A percentile compares a stretch with the other conserved stretches of the same genome.
These are phyloP conservation scores for Diplazon laetatorius DNA, from an alignment of 2,888 invertebrate genomes.

Conservation along the genomic window DNA sequence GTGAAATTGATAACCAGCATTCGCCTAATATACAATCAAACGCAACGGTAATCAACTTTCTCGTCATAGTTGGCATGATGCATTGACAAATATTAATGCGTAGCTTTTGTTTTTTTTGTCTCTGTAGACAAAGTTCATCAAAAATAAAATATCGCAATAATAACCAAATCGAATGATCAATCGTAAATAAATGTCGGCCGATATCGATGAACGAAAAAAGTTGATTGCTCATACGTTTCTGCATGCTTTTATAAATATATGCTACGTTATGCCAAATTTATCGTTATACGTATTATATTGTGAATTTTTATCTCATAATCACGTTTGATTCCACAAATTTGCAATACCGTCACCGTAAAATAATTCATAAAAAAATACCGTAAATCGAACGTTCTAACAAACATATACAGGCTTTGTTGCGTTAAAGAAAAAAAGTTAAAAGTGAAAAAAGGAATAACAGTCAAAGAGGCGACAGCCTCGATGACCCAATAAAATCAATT, in stretches of 20 bases:
- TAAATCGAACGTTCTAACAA: slow-evolving; percentile 66
- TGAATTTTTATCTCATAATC: slow-evolving; percentile 26
- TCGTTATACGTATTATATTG: slow-evolving; percentile 33
- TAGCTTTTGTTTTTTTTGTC: too few relatives aligned
- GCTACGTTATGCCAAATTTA: slow-evolving; percentile 57
- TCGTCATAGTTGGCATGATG: slow-evolving; percentile 17
- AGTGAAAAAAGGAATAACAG: too few relatives aligned
- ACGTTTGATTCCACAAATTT: slow-evolving; percentile 35
- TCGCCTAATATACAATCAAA: slow-evolving; percentile 29
- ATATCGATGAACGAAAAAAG: slow-evolving; percentile 24
- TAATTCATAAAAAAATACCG: neutral
- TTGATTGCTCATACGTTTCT: slow-evolving; percentile 50
- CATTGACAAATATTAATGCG: neutral
- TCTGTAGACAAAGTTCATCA: too few relatives aligned
- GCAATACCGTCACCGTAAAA: slow-evolving; percentile 34
- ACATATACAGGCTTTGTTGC: slow-evolving; percentile 81
- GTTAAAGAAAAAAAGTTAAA: slow-evolving; percentile 20
- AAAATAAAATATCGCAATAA: too few relatives aligned
- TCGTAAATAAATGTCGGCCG: too few relatives aligned
- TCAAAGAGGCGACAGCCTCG: neutral
- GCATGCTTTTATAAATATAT: slow-evolving; percentile 66
- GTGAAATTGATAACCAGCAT: slow-evolving; percentile 48
- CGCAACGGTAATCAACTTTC: slow-evolving; percentile 45
- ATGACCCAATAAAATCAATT: neutral
- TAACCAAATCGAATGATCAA: too few relatives aligned